Conservation (phyloP, 2,113 vertebrate species). For the Prunella fulvescens region DNA sequence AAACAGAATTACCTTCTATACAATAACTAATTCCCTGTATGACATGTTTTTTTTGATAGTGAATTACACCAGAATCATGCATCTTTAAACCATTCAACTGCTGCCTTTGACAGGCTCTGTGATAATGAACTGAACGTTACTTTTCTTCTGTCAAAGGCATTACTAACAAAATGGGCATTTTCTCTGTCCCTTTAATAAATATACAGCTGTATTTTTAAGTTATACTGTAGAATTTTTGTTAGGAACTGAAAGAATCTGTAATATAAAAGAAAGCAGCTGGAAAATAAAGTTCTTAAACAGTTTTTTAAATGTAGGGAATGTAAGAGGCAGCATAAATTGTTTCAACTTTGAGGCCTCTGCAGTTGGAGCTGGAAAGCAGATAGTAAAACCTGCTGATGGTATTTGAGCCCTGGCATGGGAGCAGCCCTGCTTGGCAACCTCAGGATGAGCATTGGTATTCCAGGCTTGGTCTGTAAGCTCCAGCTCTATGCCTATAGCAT, state of each 20-base stretch:
- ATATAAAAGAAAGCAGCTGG: neutral
- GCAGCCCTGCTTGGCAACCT: neutral
- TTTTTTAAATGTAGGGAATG: neutral
- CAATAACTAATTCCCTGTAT: neutral
- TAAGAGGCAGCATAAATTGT: neutral
- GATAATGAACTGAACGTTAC: neutral
- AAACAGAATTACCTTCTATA: neutral
- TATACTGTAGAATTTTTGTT: neutral
- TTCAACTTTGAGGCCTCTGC: neutral
- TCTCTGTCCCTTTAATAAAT: neutral
- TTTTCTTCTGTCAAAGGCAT: neutral
- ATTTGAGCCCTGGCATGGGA: neutral
- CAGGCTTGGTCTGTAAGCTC: neutral
- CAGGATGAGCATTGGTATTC: neutral
- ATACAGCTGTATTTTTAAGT: neutral
- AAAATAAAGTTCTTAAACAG: neutral
- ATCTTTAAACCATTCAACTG: neutral
- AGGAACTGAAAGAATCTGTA: neutral
- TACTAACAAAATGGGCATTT: neutral
- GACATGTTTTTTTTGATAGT: neutral
- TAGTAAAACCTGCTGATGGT: neutral
- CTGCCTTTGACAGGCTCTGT: neutral
- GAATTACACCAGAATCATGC: neutral
- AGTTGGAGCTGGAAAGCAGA: neutral
- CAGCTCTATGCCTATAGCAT: neutral